phyloP scores from a whole-genome alignment of 2,113 vertebrate species.

The Phalacrocorax pelagicus region DNA sequence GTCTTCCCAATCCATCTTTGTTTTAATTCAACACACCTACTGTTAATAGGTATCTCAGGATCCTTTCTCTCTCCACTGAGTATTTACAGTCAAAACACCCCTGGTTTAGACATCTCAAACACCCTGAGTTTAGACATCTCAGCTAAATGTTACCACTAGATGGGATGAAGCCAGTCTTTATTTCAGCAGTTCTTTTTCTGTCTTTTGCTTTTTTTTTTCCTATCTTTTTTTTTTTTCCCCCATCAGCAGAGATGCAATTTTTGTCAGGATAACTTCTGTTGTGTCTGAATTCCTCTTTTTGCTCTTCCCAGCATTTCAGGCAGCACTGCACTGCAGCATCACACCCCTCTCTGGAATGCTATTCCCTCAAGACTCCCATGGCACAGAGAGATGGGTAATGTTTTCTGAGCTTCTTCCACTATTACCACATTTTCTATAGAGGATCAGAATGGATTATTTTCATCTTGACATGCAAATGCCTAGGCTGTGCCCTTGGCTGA shows the following conservation, averaged over 20 bases:
- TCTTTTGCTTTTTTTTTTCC: neutral
- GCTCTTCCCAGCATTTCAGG: constrained; percentile 21
- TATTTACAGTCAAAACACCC: neutral
- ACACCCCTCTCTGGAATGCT: constrained; percentile 31
- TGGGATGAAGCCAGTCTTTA: neutral
- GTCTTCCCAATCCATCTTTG: neutral
- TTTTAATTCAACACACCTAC: neutral
- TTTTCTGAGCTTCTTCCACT: constrained; percentile 58
- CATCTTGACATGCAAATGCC: constrained; percentile 65
- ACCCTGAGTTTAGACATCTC: neutral
- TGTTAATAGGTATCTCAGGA: neutral
- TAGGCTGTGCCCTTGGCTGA: constrained; percentile 48
- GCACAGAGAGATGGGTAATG: constrained; percentile 41
- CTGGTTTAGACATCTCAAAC: neutral
- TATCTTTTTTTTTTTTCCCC: too few species aligned
- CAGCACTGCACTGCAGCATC: neutral
- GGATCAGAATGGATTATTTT: constrained; percentile 66
- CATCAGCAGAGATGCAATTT: neutral
- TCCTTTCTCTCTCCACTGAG: neutral
- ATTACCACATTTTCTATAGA: constrained; percentile 42
- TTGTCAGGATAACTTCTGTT: neutral
- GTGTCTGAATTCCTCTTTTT: constrained; percentile 44
- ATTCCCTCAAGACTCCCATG: constrained; percentile 39
- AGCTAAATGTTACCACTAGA: neutral
- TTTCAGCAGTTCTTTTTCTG: neutral